These are phyloP conservation scores for Leuciscus idus DNA, from an alignment of 2,113 vertebrate species.

Conservation along the genomic window DNA sequence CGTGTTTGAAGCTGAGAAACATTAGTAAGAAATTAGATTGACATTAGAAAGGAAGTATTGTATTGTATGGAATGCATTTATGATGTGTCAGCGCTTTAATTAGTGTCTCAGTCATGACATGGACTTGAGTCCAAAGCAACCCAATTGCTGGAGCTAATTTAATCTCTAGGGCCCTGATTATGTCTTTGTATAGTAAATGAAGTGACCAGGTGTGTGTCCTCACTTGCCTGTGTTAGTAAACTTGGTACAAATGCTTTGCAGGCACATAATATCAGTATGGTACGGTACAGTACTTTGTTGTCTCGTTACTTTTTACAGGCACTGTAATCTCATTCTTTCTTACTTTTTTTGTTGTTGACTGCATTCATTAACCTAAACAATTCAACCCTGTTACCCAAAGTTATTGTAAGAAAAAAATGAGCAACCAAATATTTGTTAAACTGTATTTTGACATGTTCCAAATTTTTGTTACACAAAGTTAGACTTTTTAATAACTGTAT, in stretches of 20 bases:
- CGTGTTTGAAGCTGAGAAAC: background rate
- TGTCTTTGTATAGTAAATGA: constrained; percentile 17
- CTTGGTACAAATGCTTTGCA: background rate
- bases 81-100: constrained; percentile 4
- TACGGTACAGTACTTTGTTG: background rate
- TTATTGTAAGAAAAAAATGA: background rate
- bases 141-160: constrained; percentile 40
- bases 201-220: constrained; percentile 2
- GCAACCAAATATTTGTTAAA: background rate
- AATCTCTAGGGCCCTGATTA: constrained; percentile 16
- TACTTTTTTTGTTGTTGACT: background rate
- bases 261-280: background rate
- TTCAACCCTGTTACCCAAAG: background rate
- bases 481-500: background rate
- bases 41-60: background rate
- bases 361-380: background rate
- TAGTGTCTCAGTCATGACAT: constrained; percentile 24
- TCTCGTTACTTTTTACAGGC: background rate
- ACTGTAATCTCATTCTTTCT: background rate
- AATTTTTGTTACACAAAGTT: background rate
- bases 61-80: background rate
- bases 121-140: constrained; percentile 12
- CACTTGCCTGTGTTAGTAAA: background rate
- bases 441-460: background rate
- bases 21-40: background rate